These are phyloP conservation scores for Aphelinus certus DNA, from an alignment of 1,140 invertebrate genomes.

Conservation along the genomic window DNA sequence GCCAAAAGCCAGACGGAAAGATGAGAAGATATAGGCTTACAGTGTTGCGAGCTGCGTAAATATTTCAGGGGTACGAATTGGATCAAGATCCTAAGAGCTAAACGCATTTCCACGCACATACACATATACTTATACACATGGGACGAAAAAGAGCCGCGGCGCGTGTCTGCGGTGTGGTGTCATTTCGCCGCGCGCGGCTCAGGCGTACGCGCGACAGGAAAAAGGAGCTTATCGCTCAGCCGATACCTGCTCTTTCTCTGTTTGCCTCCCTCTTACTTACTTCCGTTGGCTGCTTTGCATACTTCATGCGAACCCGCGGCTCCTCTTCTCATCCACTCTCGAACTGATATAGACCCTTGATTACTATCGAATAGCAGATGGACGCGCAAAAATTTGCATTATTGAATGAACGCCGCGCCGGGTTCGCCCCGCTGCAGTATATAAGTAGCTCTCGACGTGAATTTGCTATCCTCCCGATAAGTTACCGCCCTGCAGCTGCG, in stretches of 20 bases:
- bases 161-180: background rate
- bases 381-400: slow-evolving; percentile 25
- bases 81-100: slow-evolving; percentile 39
- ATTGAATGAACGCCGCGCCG: slow-evolving; percentile 1
- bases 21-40: slow-evolving; percentile 32
- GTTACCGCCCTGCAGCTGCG: too few relatives aligned
- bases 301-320: background rate
- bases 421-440: too few relatives aligned
- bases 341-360: slow-evolving; percentile 18
- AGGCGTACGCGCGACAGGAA: background rate
- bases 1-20: slow-evolving; percentile 24
- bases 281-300: slow-evolving; percentile 10
- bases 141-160: background rate
- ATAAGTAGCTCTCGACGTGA: background rate
- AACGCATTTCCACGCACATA: slow-evolving; percentile 37
- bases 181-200: slow-evolving; percentile 7
- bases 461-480: too few relatives aligned
- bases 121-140: background rate
- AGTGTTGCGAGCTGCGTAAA: slow-evolving; percentile 37
- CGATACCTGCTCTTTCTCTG: background rate
- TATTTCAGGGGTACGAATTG: slow-evolving; percentile 43
- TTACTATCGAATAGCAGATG: slow-evolving; percentile 20
- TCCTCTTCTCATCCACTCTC: too few relatives aligned
- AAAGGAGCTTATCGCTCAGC: background rate
- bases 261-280: background rate